A percentile compares a stretch with the other conserved stretches of the same genome.
Evolutionary conservation across 2,888 invertebrate species (phyloP).

Genomic region (Macrostomum cliftonense): DNA sequence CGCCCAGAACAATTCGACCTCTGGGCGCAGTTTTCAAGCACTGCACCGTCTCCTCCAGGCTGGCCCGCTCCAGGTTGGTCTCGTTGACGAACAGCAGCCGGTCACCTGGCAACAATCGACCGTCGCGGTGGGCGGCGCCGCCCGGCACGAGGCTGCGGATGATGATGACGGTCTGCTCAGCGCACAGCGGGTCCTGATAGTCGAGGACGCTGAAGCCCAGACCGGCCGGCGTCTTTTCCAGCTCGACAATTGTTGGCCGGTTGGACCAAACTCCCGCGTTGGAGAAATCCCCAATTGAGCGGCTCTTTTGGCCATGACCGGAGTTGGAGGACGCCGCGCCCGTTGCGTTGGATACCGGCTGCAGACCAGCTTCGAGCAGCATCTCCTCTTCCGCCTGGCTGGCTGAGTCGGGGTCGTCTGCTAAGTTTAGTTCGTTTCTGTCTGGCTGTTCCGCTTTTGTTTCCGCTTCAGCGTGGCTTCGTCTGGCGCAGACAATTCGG

Average conservation of each 20-base stretch:
- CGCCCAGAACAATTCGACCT: constrained; percentile 81
- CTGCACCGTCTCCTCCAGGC: constrained; percentile 84
- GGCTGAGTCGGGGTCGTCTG: too few relatives aligned
- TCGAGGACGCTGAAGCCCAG: constrained; percentile 91
- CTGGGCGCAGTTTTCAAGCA: constrained; percentile 79
- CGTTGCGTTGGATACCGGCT: too few relatives aligned
- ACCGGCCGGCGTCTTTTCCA: constrained; percentile 86
- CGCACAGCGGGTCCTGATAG: constrained; percentile 76
- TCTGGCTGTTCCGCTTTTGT: too few relatives aligned
- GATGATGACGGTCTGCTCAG: constrained; percentile 86
- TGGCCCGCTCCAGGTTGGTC: constrained; percentile 74
- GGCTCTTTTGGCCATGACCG: constrained; percentile 18
- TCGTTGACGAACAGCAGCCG: constrained; percentile 64
- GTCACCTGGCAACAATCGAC: constrained; percentile 91
- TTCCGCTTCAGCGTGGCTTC: constrained; percentile 7
- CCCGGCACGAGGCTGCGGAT: constrained; percentile 93
- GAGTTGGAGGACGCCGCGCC: too few relatives aligned
- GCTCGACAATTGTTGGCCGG: constrained; percentile 81
- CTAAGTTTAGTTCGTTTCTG: too few relatives aligned
- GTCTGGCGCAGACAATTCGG: constrained; percentile 66
- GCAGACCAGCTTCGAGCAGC: too few relatives aligned
- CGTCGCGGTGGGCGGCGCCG: constrained; percentile 88
- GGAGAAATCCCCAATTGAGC: constrained; percentile 87
- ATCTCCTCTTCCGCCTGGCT: too few relatives aligned
- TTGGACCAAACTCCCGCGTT: constrained; percentile 96